Evolutionary conservation across 2,797 vertebrate species (phyloP).

Genomic region (Sebastes hubbsi): DNA sequence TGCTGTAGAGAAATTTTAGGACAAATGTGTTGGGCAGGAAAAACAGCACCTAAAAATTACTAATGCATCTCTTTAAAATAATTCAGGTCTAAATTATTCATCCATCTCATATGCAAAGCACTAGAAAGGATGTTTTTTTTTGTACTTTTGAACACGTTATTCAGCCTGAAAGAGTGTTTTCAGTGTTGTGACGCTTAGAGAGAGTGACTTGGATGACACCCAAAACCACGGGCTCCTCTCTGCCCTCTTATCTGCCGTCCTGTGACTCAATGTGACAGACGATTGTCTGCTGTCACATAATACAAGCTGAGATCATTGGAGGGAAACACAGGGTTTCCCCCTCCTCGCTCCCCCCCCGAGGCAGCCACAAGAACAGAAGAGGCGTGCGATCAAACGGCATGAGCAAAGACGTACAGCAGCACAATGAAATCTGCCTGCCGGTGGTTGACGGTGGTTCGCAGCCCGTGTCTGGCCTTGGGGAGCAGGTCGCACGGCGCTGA

Average conservation of each 20-base stretch:
- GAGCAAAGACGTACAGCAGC: constrained; percentile 8
- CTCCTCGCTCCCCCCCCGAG: constrained; percentile 4
- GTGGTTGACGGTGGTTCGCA: background rate
- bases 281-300: constrained; percentile 50
- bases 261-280: constrained; percentile 40
- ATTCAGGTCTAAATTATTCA: background rate
- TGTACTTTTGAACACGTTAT: background rate
- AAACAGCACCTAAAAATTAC: background rate
- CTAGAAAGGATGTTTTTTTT: background rate
- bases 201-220: constrained; percentile 12
- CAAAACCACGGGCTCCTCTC: background rate
- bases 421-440: background rate
- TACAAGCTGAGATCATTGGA: constrained; percentile 56
- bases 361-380: constrained; percentile 28
- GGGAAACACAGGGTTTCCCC: constrained; percentile 23
- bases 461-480: background rate
- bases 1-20: no score
- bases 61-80: background rate
- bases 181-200: background rate
- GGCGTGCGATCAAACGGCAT: constrained; percentile 33
- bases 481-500: background rate
- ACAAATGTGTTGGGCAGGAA: background rate
- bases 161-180: background rate
- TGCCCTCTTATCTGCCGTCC: constrained; percentile 8
- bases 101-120: background rate